Evolutionary conservation across 2,113 vertebrate species (phyloP).

Genomic region (Megaleporinus macrocephalus): DNA sequence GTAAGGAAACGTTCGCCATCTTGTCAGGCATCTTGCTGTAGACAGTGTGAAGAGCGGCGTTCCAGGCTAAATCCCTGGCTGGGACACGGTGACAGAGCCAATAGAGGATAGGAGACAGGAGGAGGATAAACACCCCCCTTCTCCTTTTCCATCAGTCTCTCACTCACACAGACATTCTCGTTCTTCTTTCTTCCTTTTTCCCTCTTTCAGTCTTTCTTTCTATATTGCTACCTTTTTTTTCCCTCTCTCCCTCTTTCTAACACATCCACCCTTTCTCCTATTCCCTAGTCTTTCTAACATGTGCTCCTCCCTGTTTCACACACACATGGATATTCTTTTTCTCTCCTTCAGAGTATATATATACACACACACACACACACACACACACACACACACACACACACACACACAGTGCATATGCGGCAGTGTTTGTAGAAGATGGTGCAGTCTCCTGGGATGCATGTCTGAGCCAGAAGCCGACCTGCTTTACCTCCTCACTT

Average conservation of each 20-base stretch:
- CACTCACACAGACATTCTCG: background rate
- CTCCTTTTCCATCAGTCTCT: background rate
- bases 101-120: background rate
- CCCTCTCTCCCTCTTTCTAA: background rate
- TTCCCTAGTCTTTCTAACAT: background rate
- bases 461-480: slow-evolving; percentile 26
- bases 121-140: background rate
- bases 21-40: slow-evolving; percentile 60
- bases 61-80: background rate
- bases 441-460: slow-evolving; percentile 50
- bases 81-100: background rate
- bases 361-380: too few species aligned
- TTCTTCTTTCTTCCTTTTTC: too few species aligned
- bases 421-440: slow-evolving; percentile 53
- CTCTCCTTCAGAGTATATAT: background rate
- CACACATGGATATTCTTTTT: too few species aligned
- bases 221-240: too few species aligned
- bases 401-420: slow-evolving; percentile 24
- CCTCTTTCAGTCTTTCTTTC: too few species aligned
- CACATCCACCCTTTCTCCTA: slow-evolving; percentile 2
- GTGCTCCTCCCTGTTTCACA: background rate
- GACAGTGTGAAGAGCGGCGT: background rate
- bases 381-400: background rate
- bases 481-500: slow-evolving; percentile 7
- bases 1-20: slow-evolving; percentile 44